phyloP scores from a whole-genome alignment of 1,140 invertebrate species.

The Cydia splendana region DNA sequence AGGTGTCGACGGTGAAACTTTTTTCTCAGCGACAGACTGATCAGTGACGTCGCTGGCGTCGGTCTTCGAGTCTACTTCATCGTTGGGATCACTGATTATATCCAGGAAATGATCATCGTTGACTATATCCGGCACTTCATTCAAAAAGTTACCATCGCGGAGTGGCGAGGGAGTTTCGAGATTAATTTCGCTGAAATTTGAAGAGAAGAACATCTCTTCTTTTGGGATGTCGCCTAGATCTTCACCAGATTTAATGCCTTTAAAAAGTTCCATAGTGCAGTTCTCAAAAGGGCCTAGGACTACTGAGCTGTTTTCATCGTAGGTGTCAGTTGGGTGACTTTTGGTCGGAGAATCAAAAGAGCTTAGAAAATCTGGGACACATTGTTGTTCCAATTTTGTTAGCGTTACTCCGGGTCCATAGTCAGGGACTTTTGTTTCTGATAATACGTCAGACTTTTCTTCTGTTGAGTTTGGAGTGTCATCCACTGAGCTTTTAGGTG shows the following conservation, averaged over 20 bases:
- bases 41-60: slow-evolving; percentile 59
- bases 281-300: slow-evolving; percentile 81
- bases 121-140: slow-evolving; percentile 70
- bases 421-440: slow-evolving; percentile 56
- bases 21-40: slow-evolving; percentile 60
- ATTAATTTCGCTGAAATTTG: slow-evolving; percentile 78
- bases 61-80: slow-evolving; percentile 42
- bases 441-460: slow-evolving; percentile 43
- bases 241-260: slow-evolving; percentile 72
- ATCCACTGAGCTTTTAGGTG: slow-evolving; percentile 57
- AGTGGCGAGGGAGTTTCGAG: slow-evolving; percentile 71
- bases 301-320: slow-evolving; percentile 76
- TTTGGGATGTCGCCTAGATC: slow-evolving; percentile 66
- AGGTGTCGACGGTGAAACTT: slow-evolving; percentile 64
- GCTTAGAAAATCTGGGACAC: slow-evolving; percentile 60
- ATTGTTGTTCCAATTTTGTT: slow-evolving; percentile 65
- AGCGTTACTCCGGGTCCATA: slow-evolving; percentile 50
- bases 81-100: slow-evolving; percentile 54
- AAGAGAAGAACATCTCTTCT: slow-evolving; percentile 77
- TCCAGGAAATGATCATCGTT: slow-evolving; percentile 63
- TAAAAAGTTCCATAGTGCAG: slow-evolving; percentile 78
- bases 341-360: slow-evolving; percentile 72
- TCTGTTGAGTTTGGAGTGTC: slow-evolving; percentile 46
- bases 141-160: slow-evolving; percentile 69
- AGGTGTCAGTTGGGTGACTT: slow-evolving; percentile 72